These are phyloP conservation scores for Theonella swinhoei DNA, from an alignment of 37 sponge, comb jelly and placozoan species.

Conservation along the genomic window DNA sequence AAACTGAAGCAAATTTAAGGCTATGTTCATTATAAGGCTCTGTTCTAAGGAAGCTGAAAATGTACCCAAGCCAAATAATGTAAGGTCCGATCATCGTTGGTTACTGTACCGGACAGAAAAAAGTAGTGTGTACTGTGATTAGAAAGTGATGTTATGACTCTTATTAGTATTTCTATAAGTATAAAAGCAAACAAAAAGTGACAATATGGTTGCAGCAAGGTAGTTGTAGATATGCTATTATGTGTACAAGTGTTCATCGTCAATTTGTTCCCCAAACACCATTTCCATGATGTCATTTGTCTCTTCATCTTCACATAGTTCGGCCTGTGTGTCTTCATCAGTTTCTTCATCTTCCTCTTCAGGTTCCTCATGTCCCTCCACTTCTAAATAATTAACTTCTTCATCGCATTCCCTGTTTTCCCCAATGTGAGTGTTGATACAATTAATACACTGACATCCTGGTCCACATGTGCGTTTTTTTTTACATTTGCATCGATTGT, in stretches of 20 bases:
- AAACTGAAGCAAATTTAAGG: too few relatives aligned
- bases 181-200: too few relatives aligned
- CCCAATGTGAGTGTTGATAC: not conserved
- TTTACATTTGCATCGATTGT: not conserved
- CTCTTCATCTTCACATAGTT: not conserved
- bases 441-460: too few relatives aligned
- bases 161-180: too few relatives aligned
- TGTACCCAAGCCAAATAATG: too few relatives aligned
- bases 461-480: not conserved
- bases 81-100: too few relatives aligned
- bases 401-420: not conserved
- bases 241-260: not conserved
- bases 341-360: not conserved
- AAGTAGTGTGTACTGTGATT: too few relatives aligned
- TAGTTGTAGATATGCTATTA: not conserved
- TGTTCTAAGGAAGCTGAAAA: too few relatives aligned
- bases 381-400: not conserved
- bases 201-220: too few relatives aligned
- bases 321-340: not conserved
- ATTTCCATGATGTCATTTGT: not conserved
- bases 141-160: too few relatives aligned
- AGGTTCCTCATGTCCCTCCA: not conserved
- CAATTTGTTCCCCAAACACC: not conserved
- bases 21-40: too few relatives aligned
- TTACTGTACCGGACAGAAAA: too few relatives aligned